Base-by-base conservation (phyloP, 2,113 vertebrate species). In the Okapia johnstoni region DNA sequence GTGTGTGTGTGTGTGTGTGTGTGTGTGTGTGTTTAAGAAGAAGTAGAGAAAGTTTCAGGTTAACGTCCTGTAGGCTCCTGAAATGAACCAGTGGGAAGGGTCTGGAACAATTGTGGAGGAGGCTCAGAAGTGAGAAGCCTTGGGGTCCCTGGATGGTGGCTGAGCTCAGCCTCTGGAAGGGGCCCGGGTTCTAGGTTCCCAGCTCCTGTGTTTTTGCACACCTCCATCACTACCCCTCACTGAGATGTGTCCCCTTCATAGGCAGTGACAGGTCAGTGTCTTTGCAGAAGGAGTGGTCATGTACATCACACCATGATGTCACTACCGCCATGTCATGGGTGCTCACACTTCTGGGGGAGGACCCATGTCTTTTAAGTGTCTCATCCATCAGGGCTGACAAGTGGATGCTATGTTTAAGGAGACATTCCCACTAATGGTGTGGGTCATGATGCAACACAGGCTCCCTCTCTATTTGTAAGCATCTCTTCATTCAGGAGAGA, bases 381-480 rank as follows among this genome's bases (percentile, higher is more conserved):
- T 84, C 23, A 2, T 25, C 54, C 23, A 61, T 28, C 55, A 19
- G 57, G 21, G 19, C 48, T 28, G 73, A 15, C 15, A 40, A 15
- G 13, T 52, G 55, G 50, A 33, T 13, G 10, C 48, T 9, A 60
- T 40, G 12, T 23, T 36, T 10, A 2, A 52, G 2, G 26, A 15
- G 54, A 25, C 33, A 12, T 15, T 15, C 10, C 8, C 14, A 11
- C 77, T 1, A 1, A 9, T 13, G 52, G 25, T 10, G 0, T 0
- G 0, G 5, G 52, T 6, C 50, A 6, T 2, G 2, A 6, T 48
- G 23, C 0, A 12, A 16, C 3, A 5, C 4, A 12, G 2, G 16
- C 25, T 16, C 0, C 2, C 12, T 89, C 25, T 33, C 52, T 19
- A 3, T 25, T 15, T 57, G 36, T 66, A 28, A 55, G 7, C 33